Conservation (phyloP, 1,140 invertebrate species). For the Neodiprion virginianus region DNA sequence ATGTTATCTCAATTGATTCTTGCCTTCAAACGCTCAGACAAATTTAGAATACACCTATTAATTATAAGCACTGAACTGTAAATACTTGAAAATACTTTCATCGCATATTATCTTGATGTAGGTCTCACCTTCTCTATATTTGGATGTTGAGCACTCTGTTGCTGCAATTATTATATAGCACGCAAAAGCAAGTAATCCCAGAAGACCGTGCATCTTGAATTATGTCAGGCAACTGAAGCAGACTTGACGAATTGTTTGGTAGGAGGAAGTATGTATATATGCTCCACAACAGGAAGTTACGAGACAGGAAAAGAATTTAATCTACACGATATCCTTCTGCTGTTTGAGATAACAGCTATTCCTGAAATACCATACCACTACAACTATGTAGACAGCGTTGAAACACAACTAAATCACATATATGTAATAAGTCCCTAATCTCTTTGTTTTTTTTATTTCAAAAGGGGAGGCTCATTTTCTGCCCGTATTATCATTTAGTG, state of each 20-base stretch:
- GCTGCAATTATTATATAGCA: not conserved
- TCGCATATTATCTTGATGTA: no score
- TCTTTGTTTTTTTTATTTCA: not conserved
- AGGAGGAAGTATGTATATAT: not conserved
- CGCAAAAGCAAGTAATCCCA: not conserved
- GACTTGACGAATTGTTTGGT: slow-evolving; percentile 5
- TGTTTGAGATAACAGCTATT: not conserved
- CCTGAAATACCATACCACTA: no score
- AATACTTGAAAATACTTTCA: no score
- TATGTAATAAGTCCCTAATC: not conserved
- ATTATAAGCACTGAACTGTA: no score
- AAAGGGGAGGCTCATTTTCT: not conserved
- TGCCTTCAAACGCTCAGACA: no score
- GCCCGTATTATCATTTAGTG: not conserved
- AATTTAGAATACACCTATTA: no score
- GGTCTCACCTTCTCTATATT: not conserved
- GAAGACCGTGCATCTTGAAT: not conserved
- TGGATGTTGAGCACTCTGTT: not conserved
- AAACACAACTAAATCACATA: no score
- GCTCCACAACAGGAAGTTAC: not conserved
- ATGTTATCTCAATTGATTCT: no score
- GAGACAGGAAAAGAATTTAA: not conserved
- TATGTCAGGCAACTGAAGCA: not conserved
- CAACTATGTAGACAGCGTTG: no score
- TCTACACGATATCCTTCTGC: not conserved